phyloP scores from a whole-genome alignment of 2,113 vertebrate species.

The Dipodomys spectabilis region DNA sequence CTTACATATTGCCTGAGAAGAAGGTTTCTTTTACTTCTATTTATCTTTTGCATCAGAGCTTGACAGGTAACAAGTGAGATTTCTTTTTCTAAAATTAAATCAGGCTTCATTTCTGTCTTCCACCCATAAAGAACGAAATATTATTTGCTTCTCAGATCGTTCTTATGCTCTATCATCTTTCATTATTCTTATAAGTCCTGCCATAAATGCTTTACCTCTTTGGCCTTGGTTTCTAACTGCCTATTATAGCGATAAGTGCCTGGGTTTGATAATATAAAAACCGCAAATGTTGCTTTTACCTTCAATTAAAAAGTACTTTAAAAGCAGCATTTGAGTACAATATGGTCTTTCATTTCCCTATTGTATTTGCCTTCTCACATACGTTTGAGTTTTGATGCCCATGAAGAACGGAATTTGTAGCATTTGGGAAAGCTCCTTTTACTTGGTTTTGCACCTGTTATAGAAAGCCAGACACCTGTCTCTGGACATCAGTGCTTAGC shows the following conservation, averaged over 20 bases:
- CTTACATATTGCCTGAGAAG: slow-evolving; percentile 75
- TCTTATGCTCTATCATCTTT: slow-evolving; percentile 60
- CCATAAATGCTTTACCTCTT: slow-evolving; percentile 66
- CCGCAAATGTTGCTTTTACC: slow-evolving; percentile 61
- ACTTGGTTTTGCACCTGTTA: background rate
- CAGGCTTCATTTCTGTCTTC: slow-evolving; percentile 74
- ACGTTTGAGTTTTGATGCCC: slow-evolving; percentile 28
- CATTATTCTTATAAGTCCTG: slow-evolving; percentile 69
- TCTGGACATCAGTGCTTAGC: background rate
- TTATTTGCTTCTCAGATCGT: slow-evolving; percentile 65
- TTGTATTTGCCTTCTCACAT: background rate
- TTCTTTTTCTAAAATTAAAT: slow-evolving; percentile 81
- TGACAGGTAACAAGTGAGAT: slow-evolving; percentile 84
- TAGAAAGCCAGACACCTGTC: background rate
- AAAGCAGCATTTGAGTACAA: slow-evolving; percentile 23
- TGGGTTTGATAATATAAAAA: slow-evolving; percentile 60
- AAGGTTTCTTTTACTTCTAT: slow-evolving; percentile 77
- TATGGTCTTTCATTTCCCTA: background rate
- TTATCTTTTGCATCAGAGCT: slow-evolving; percentile 80
- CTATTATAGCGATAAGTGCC: slow-evolving; percentile 68
- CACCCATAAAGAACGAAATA: slow-evolving; percentile 62
- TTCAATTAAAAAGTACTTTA: slow-evolving; percentile 72
- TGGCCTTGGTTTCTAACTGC: slow-evolving; percentile 72
- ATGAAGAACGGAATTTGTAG: background rate
- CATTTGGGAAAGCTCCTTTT: background rate